Conservation (phyloP, 2,888 invertebrate species). For the Hermaeophaga mercurialis region DNA sequence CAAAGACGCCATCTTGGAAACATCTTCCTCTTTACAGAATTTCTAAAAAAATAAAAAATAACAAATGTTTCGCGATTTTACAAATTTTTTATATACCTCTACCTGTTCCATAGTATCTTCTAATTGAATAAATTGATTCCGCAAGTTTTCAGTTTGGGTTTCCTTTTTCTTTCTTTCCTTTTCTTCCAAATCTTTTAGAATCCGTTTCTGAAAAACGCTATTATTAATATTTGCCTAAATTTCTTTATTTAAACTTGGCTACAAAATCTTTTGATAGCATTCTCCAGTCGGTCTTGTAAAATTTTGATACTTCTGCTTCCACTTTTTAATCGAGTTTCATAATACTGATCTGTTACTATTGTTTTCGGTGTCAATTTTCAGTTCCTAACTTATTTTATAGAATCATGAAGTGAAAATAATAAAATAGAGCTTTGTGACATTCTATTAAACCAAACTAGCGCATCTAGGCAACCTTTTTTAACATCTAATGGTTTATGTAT, state of each 20-base stretch:
- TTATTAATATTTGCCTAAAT: too few relatives aligned
- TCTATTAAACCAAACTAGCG: too few relatives aligned
- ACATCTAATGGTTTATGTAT: too few relatives aligned
- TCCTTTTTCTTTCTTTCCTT: conserved; percentile 74
- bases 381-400: too few relatives aligned
- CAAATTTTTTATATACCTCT: conserved; percentile 55
- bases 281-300: conserved; percentile 76
- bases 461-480: too few relatives aligned
- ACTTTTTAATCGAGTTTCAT: conserved; percentile 60
- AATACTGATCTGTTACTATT: conserved; percentile 57
- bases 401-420: too few relatives aligned
- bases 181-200: conserved; percentile 75
- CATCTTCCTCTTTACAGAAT: conserved; percentile 62
- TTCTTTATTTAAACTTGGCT: conserved; percentile 65
- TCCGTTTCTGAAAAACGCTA: conserved; percentile 76
- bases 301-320: conserved; percentile 64
- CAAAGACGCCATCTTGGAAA: conserved; percentile 72
- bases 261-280: conserved; percentile 78
- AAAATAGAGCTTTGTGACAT: too few relatives aligned
- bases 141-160: conserved; percentile 69
- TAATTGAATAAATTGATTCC: conserved; percentile 74
- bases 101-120: conserved; percentile 77
- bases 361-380: conserved; percentile 53
- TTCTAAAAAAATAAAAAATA: conserved; percentile 57
- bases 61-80: background rate